Base-by-base conservation (phyloP, 53 echinoderm and acorn worm genomes). In the Temnopleurus reevesii region DNA sequence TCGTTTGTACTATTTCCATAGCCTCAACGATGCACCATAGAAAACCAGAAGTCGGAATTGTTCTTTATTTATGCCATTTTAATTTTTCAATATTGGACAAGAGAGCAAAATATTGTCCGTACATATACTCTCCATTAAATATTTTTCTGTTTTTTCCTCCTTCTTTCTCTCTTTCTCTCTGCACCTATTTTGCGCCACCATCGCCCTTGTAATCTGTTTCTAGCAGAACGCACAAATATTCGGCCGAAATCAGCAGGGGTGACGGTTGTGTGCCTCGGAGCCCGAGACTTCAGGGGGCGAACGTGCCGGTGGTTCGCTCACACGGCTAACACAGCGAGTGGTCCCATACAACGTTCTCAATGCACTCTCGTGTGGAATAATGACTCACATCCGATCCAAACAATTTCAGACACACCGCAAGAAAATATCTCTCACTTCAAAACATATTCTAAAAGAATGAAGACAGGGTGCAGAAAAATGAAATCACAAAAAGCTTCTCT, bases 231-330 rank as follows among this genome's bases (percentile, higher is more conserved):
- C 46, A 60, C 36, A 59, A 60, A 85, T 85, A 85, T 85, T 85
- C 85, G 35, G 45, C 60, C 60, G 85, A 85, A 85, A 85, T 25
- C 85, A 85, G 85, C 85, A 36, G 85, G 85, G 85, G 85, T 38
- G 33, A 45, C 44, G 60, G 85, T 36, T 60, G 36, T 85, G 85
- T 60, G 59, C 71, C 71, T 71, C 29, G 59, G 17, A 85, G 59
- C 85, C 85, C 85, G 60, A 85, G 60, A 59, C 85, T 85, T 85
- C 28, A 21, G 83, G 83, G 54, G 85, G 41, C 23, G 85, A 85
- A 85, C 85, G 85, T 85, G 85, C 85, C 60, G 60, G 59, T 85
- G 85, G 85, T 60, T 85, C 61, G 59, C 60, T 58, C 85, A 85
- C 60, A 85, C 45, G 57, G 85, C 85, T 44, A 27, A 58, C 85